Conservation (phyloP, 1,140 invertebrate species). For the Zaprionus nigranus region DNA sequence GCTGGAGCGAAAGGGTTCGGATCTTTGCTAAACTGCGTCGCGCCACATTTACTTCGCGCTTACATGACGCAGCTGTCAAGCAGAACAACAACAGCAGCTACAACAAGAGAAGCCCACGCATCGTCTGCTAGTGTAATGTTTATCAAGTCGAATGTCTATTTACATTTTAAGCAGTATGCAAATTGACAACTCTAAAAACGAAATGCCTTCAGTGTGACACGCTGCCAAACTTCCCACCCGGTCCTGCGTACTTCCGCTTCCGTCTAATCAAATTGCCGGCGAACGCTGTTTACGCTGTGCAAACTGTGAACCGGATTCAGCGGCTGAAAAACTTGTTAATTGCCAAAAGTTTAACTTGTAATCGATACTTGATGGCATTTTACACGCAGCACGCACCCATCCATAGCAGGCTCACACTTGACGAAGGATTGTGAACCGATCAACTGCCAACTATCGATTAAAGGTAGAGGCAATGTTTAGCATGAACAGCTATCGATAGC, state of each 20-base stretch:
- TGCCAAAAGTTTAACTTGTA: conserved; percentile 40
- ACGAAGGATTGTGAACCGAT: background rate
- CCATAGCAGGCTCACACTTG: background rate
- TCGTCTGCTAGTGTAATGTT: conserved; percentile 39
- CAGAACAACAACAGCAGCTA: background rate
- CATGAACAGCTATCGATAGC: too few relatives aligned
- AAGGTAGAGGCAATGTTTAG: too few relatives aligned
- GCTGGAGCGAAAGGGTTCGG: background rate
- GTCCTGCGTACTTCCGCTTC: conserved; percentile 42
- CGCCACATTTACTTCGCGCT: conserved; percentile 23
- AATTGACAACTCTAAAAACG: conserved; percentile 25
- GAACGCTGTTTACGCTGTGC: conserved; percentile 32
- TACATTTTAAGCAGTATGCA: conserved; percentile 57
- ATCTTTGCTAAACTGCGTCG: conserved; percentile 33
- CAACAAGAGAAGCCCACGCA: conserved; percentile 33
- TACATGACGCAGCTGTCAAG: conserved; percentile 52
- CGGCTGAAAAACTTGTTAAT: conserved; percentile 44
- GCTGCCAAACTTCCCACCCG: background rate
- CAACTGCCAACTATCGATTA: background rate
- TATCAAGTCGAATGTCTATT: conserved; percentile 44
- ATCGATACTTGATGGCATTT: conserved; percentile 32
- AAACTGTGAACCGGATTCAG: conserved; percentile 32
- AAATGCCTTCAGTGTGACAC: conserved; percentile 8
- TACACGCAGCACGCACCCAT: background rate
- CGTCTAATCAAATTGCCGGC: conserved; percentile 21